Conservation (phyloP, 2,797 vertebrate genomes). For the Spinus olivaceus region DNA sequence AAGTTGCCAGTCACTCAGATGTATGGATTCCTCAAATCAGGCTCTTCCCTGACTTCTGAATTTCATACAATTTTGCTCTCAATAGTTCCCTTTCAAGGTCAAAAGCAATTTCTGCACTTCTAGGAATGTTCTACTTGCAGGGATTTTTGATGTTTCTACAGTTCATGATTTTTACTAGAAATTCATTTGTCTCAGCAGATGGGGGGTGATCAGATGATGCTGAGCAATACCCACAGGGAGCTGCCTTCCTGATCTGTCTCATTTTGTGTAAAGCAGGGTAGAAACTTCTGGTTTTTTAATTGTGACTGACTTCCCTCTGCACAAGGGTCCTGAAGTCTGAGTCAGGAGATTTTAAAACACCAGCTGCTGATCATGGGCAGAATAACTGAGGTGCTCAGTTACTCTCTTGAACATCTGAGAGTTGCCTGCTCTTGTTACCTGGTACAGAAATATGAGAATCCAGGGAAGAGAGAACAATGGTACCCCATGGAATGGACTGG, state of each 20-base stretch:
- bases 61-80: background rate
- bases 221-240: background rate
- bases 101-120: slow-evolving; percentile 12
- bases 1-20: background rate
- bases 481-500: background rate
- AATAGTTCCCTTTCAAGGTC: slow-evolving; percentile 3
- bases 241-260: background rate
- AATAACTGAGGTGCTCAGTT: background rate
- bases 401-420: background rate
- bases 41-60: background rate
- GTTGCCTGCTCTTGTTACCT: background rate
- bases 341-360: background rate
- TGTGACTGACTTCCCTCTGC: background rate
- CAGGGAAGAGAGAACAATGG: background rate
- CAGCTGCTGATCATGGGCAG: background rate
- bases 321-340: background rate
- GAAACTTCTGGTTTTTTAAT: background rate
- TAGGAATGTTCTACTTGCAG: background rate
- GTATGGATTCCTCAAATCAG: background rate
- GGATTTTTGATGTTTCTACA: background rate
- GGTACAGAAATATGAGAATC: background rate
- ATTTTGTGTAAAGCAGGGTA: background rate
- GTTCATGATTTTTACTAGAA: background rate
- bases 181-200: background rate
- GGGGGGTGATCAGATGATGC: background rate